Conservation (phyloP, 2,113 vertebrate species). For the Rhodinocichla rosea region DNA sequence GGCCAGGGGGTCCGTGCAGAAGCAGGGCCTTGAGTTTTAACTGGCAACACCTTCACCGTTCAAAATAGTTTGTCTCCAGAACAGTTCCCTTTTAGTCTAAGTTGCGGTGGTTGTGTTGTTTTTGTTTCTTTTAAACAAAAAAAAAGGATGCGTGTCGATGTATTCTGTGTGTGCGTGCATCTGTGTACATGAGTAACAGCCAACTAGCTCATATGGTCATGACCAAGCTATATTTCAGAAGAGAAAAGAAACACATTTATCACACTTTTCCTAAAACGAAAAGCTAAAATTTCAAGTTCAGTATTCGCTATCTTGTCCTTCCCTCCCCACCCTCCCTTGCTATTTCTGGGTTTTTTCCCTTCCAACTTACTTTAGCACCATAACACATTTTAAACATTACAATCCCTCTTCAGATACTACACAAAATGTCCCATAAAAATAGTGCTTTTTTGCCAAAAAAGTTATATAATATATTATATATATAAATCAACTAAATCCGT, state of each 20-base stretch:
- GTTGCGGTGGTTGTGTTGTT: not conserved
- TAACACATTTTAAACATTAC: constrained; percentile 74
- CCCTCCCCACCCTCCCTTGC: constrained; percentile 62
- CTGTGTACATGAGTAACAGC: constrained; percentile 69
- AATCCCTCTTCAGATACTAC: constrained; percentile 73
- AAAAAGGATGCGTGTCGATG: constrained; percentile 46
- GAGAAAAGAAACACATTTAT: constrained; percentile 74
- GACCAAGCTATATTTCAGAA: constrained; percentile 75
- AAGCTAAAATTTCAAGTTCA: constrained; percentile 78
- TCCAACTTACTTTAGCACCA: constrained; percentile 76
- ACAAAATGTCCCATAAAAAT: constrained; percentile 77
- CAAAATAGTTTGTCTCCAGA: constrained; percentile 2
- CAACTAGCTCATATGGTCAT: constrained; percentile 73
- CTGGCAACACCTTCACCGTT: constrained; percentile 1
- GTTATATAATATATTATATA: constrained; percentile 76
- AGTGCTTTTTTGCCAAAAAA: constrained; percentile 77
- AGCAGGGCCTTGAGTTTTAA: constrained; percentile 20
- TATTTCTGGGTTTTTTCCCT: constrained; percentile 68
- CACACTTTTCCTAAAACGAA: constrained; percentile 79
- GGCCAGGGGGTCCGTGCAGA: not conserved
- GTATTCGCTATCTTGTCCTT: constrained; percentile 71
- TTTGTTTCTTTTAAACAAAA: not conserved
- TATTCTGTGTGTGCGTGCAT: constrained; percentile 63
- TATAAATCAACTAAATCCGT: constrained; percentile 77
- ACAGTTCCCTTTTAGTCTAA: constrained; percentile 53